These are phyloP conservation scores for Pygoscelis adeliae DNA, from an alignment of 2,113 vertebrate genomes.

Conservation along the genomic window DNA sequence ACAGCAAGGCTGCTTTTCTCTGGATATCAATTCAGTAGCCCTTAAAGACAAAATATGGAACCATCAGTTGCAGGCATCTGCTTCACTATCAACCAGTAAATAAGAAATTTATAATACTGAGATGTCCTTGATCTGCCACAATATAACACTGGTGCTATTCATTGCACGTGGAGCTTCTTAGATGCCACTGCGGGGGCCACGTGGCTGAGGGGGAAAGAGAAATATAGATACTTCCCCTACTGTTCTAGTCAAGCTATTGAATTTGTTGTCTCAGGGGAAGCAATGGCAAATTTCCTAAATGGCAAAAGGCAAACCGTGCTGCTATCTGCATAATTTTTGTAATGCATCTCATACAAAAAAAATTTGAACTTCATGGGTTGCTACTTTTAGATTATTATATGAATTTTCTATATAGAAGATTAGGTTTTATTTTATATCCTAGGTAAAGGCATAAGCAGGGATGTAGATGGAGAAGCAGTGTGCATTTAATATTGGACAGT, in stretches of 20 bases:
- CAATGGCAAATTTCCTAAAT: not conserved
- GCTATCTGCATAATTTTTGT: not conserved
- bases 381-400: not conserved
- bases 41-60: conserved; percentile 31
- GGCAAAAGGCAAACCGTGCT: not conserved
- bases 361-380: not conserved
- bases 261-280: not conserved
- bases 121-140: not conserved
- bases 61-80: not conserved
- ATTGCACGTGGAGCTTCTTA: not conserved
- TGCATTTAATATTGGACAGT: not conserved
- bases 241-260: not conserved
- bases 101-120: not conserved
- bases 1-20: not conserved
- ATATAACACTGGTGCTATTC: not conserved
- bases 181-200: fast-evolving
- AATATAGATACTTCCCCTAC: not conserved
- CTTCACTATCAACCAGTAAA: not conserved
- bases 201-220: not conserved
- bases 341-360: not conserved
- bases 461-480: not conserved
- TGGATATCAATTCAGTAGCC: not conserved
- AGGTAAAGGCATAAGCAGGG: not conserved
- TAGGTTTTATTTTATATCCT: not conserved
- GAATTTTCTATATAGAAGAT: not conserved